phyloP scores from a whole-genome alignment of 2,113 vertebrate species.

The Speoplatyrhinus poulsoni region DNA sequence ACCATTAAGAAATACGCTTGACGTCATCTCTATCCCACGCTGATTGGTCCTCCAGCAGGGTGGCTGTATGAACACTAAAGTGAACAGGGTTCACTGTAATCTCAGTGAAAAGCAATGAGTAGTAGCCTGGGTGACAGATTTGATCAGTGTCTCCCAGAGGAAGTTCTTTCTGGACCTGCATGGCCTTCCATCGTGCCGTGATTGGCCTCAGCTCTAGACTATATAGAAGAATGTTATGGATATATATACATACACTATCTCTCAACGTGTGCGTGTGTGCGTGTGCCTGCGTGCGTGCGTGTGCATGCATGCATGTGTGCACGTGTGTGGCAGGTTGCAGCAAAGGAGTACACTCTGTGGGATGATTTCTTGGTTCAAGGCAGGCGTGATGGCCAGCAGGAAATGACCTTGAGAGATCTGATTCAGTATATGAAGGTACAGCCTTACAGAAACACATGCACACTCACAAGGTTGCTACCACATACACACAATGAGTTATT shows the following conservation, averaged over 20 bases:
- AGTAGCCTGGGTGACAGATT: neutral
- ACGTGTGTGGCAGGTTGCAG: conserved; percentile 74
- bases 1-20: too few relatives aligned
- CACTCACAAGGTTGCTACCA: conserved; percentile 27
- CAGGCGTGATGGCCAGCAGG: conserved; percentile 62
- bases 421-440: conserved; percentile 82
- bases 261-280: conserved; percentile 27
- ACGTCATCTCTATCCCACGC: too few relatives aligned
- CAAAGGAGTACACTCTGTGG: conserved; percentile 80
- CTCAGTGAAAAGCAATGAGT: too few relatives aligned
- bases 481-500: neutral
- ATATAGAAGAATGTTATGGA: conserved; percentile 38
- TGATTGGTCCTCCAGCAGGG: too few relatives aligned
- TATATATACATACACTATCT: neutral
- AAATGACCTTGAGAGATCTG: conserved; percentile 82
- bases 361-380: conserved; percentile 77
- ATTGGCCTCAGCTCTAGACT: conserved; percentile 42
- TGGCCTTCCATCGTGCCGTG: conserved; percentile 8
- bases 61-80: too few relatives aligned
- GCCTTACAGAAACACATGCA: conserved; percentile 39
- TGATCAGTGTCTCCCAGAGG: conserved; percentile 15
- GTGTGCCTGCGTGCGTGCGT: conserved; percentile 20
- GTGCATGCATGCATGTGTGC: conserved; percentile 27
- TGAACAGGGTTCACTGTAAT: too few relatives aligned
- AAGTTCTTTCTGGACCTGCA: conserved; percentile 53